A percentile compares a stretch with the other conserved stretches of the same genome.
Conservation (phyloP, 1,140 invertebrate species). For the Ostrea denselamellosa region DNA sequence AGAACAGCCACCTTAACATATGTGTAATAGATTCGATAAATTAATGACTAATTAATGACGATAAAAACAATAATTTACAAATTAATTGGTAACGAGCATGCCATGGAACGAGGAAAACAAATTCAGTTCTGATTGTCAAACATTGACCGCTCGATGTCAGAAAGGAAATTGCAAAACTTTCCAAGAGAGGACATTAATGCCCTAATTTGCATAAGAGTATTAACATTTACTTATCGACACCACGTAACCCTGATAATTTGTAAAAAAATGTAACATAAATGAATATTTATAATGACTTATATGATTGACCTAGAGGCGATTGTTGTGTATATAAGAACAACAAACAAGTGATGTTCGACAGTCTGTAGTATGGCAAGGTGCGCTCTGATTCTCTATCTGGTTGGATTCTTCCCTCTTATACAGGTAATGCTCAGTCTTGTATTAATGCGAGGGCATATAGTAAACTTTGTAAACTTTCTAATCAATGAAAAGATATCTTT, state of each 20-base stretch:
- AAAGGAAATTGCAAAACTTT: not conserved
- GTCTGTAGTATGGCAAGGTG: not conserved
- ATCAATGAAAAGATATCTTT: too few species aligned
- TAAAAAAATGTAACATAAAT: conserved; percentile 33
- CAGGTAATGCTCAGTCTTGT: not conserved
- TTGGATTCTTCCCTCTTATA: not conserved
- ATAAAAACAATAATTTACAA: conserved; percentile 3
- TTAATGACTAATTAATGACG: not conserved
- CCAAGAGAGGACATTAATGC: not conserved
- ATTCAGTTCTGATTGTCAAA: not conserved
- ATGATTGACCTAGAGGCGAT: not conserved
- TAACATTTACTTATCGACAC: conserved; percentile 10
- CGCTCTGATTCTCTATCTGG: not conserved
- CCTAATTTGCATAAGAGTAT: not conserved
- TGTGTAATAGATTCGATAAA: not conserved
- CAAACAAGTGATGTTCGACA: not conserved
- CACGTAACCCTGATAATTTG: not conserved
- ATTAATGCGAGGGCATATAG: too few species aligned
- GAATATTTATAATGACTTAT: not conserved
- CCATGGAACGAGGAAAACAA: conserved; percentile 31
- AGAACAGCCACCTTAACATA: not conserved
- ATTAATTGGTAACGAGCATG: conserved; percentile 9
- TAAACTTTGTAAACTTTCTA: too few species aligned
- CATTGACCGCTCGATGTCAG: not conserved
- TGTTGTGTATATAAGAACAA: conserved; percentile 1